phyloP scores from a whole-genome alignment of 2,888 invertebrate species.

The Euzophera pinguis region DNA sequence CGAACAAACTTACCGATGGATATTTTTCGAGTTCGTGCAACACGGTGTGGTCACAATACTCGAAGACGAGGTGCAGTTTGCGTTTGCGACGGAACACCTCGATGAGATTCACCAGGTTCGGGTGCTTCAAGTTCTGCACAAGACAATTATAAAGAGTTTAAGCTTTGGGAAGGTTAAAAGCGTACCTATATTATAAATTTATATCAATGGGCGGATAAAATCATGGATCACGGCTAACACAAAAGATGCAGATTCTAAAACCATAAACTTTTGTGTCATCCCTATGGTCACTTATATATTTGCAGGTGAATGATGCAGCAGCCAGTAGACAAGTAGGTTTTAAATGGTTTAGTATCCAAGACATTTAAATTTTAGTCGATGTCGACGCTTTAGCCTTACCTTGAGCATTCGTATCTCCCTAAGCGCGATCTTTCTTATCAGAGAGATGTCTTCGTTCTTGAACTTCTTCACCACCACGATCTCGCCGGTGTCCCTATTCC shows the following conservation, averaged over 20 bases:
- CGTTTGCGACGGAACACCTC: slow-evolving; percentile 98
- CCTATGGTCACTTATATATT: too few relatives aligned
- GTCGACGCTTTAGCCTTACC: too few relatives aligned
- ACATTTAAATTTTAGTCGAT: too few relatives aligned
- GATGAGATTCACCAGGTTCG: slow-evolving; percentile 96
- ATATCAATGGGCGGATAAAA: too few relatives aligned
- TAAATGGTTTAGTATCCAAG: too few relatives aligned
- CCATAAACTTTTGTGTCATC: too few relatives aligned
- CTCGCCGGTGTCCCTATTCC: slow-evolving; percentile 95
- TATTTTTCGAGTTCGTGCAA: slow-evolving; percentile 97
- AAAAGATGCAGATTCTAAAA: too few relatives aligned
- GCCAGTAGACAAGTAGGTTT: too few relatives aligned
- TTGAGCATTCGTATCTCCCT: slow-evolving; percentile 96
- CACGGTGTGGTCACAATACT: slow-evolving; percentile 98
- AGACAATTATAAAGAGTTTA: slow-evolving; percentile 16
- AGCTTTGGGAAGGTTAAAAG: too few relatives aligned
- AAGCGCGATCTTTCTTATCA: slow-evolving; percentile 96
- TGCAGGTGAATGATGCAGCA: too few relatives aligned
- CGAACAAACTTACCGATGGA: slow-evolving; percentile 83
- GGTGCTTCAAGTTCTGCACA: slow-evolving; percentile 96
- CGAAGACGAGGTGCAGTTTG: slow-evolving; percentile 98
- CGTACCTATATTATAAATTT: too few relatives aligned
- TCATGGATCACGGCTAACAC: too few relatives aligned
- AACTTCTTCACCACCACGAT: slow-evolving; percentile 98
- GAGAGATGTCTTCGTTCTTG: slow-evolving; percentile 97